Evolutionary conservation across 2,113 vertebrate genomes (phyloP).

Genomic region (Cynocephalus volans): DNA sequence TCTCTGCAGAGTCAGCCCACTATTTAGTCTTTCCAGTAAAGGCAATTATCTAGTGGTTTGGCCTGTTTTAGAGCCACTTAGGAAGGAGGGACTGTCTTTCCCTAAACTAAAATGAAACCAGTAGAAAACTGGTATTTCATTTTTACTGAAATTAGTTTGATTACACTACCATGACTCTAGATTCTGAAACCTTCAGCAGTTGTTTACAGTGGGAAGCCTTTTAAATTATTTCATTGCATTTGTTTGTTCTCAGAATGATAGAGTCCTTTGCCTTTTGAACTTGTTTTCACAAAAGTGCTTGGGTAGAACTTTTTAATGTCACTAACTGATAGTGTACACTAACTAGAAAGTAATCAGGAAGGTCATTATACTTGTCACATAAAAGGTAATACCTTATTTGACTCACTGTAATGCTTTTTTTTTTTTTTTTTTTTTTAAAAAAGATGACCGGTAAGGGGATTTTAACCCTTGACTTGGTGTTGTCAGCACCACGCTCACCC

Average conservation of each 20-base stretch:
- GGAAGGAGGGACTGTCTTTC: constrained; percentile 8
- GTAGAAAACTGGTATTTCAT: constrained; percentile 4
- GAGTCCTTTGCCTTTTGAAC: constrained; percentile 43
- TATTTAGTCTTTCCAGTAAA: neutral
- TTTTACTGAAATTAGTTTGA: constrained; percentile 49
- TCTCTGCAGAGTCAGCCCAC: constrained; percentile 21
- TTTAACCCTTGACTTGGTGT: too few species aligned
- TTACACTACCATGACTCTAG: neutral
- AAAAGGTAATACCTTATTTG: neutral
- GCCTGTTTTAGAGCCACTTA: constrained; percentile 37
- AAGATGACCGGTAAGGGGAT: too few species aligned
- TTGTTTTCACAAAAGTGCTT: constrained; percentile 43
- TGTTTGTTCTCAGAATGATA: neutral
- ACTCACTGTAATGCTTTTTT: neutral
- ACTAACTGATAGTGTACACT: constrained; percentile 37
- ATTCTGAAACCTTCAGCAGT: constrained; percentile 39
- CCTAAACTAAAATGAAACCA: constrained; percentile 19
- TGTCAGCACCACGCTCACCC: too few species aligned
- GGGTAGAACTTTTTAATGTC: constrained; percentile 27
- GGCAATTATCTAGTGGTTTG: constrained; percentile 10
- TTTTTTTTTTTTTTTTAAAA: too few species aligned
- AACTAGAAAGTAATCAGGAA: constrained; percentile 38
- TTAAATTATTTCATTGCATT: constrained; percentile 46
- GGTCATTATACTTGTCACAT: neutral
- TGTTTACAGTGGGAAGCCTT: neutral